Evolutionary conservation across 1,140 invertebrate genomes (phyloP), one percentile per base, ranked within the genome.

Genomic region (Formica selysi): DNA sequence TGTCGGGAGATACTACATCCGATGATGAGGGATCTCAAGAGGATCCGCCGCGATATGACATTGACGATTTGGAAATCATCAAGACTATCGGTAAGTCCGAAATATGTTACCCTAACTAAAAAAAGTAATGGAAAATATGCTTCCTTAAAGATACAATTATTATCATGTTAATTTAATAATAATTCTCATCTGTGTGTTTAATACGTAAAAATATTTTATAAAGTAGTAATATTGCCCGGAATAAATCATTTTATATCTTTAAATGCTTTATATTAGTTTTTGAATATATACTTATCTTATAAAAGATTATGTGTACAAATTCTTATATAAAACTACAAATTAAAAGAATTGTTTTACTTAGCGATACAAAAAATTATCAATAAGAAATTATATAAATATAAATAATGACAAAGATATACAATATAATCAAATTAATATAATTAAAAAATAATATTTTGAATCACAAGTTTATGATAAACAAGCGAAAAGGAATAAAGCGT

Each of bases 61-160:
- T 98, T 88, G 97, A 98, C 86, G 97, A 98, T 91, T 96, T 97
- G 87, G 97, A 98, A 92, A 97, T 97, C 86, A 96, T 98, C 86
- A 98, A 97, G 95, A 98, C 97, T 67, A 97, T 98, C 73, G 97
- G 97, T 98, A 92, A 97, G 97, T 93, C 6, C 7, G 5, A 54
- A 54, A 51, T 11, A 19, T 41, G 8, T 44, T 44, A 38, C 32
- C 0, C 16, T 26, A 59, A 0, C 8, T 0, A 16, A 76, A 29
- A 76, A 26, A 7, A 36, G 26, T n/a, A 11, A 57, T 7, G 1
- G 5, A 3, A 1, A 22, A 36, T 54, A 22, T n/a, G 11, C 16
- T 51, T 51, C 0, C 48, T 51, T 51, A 19, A 5, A 19, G 48
- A 51, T 19, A 51, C 4, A 51, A 19, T 51, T 51, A 0, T 51